Base-by-base conservation (phyloP, 2,113 vertebrate species). In the Lampris incognitus region DNA sequence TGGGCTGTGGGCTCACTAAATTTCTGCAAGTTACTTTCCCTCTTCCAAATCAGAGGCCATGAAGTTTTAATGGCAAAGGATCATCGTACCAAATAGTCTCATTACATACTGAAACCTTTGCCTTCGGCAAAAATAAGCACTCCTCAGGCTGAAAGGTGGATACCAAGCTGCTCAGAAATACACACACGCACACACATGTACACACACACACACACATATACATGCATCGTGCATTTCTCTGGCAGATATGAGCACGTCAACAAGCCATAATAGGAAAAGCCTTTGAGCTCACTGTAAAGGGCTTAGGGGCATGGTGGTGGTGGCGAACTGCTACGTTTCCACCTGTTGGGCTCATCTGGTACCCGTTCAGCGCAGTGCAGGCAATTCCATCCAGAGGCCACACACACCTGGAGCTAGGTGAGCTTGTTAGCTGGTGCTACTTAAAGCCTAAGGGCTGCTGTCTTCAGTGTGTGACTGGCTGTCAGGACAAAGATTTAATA, bases 11-110 rank as follows among this genome's bases (percentile, higher is more conserved):
- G 59, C 74, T 79, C 82, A 74, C 70, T 82, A 52, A 72, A 77
- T 84, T 72, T 66, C 78, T 85, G 63, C 80, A 82, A 92, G 83
- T 88, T 81, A 84, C 87, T 87, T 88, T 84, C 87, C 88, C 81
- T 84, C 73, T 74, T 61, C 42, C 57, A 85, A 84, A 83, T 89
- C 79, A 89, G 48, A 80, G 77, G 60, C 73, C 76, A 80, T 66
- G 79, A 78, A 72, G 82, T 83, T 81, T 78, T 80, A 85, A 85
- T 88, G 81, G 84, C 74, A 78, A 83, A 76, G 79, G 88, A 90
- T 91, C 84, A 90, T 75, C 76, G 77, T 51, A 63, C 80, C 82
- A 87, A 88, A 87, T 84, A 68, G 59, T 85, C 87, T 89, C 81
- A 90, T 91, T 81, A 82, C 79, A 77, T 63, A 72, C 65, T 87